Evolutionary conservation across 2,797 vertebrate species (phyloP).

Genomic region (Leptodactylus fallax): DNA sequence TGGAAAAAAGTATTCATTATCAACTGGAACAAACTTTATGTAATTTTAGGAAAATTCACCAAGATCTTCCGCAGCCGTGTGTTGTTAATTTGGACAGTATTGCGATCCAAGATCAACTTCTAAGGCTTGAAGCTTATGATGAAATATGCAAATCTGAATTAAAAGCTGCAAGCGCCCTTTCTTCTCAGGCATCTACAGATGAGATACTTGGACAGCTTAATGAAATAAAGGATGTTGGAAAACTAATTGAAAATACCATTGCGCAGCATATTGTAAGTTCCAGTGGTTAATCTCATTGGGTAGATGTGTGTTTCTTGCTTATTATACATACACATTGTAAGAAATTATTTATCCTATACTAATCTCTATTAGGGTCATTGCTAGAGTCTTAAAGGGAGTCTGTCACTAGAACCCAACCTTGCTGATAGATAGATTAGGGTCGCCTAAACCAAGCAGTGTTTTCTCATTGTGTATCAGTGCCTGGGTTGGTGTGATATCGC

Average conservation of each 20-base stretch:
- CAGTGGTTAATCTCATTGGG: background rate
- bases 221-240: conserved; percentile 73
- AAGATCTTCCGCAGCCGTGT: conserved; percentile 73
- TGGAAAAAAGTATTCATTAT: conserved; percentile 61
- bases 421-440: too few species aligned
- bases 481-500: too few species aligned
- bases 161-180: conserved; percentile 73
- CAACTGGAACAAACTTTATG: conserved; percentile 67
- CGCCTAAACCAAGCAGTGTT: too few species aligned
- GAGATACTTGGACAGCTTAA: conserved; percentile 66
- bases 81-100: conserved; percentile 73
- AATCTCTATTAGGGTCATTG: too few species aligned
- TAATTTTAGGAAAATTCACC: conserved; percentile 70
- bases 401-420: too few species aligned
- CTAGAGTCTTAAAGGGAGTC: too few species aligned
- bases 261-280: conserved; percentile 81
- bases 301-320: too few species aligned
- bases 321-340: too few species aligned
- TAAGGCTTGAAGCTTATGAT: conserved; percentile 75
- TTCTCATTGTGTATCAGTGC: too few species aligned
- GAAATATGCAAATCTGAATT: conserved; percentile 77
- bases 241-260: conserved; percentile 74
- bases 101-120: conserved; percentile 74
- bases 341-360: too few species aligned
- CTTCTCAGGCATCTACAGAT: conserved; percentile 65